Conservation (phyloP, 2,113 vertebrate species). For the Saccopteryx bilineata region DNA sequence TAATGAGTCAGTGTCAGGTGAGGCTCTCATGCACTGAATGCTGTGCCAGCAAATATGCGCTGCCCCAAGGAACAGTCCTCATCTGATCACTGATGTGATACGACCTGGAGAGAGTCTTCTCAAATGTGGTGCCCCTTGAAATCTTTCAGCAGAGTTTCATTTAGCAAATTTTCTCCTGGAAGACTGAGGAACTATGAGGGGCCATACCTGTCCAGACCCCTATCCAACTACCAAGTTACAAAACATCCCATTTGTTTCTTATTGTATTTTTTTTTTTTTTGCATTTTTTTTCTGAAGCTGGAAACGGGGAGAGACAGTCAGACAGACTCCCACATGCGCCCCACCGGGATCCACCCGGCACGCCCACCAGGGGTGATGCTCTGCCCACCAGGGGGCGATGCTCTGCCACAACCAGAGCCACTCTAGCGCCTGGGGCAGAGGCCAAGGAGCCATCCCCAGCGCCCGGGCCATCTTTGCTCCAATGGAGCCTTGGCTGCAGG, state of each 20-base stretch:
- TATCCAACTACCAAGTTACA: neutral
- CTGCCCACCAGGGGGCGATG: too few relatives aligned
- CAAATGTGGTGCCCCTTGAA: neutral
- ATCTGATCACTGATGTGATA: neutral
- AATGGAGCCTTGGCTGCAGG: too few relatives aligned
- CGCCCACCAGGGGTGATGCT: too few relatives aligned
- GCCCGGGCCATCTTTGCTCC: too few relatives aligned
- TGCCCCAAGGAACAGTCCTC: neutral
- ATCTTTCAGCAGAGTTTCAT: neutral
- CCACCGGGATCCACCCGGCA: too few relatives aligned
- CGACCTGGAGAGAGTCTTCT: neutral
- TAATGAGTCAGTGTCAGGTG: constrained; percentile 63
- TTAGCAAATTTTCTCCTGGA: neutral
- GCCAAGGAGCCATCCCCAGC: too few relatives aligned
- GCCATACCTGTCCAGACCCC: neutral
- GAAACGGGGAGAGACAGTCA: too few relatives aligned
- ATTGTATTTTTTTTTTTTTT: too few relatives aligned
- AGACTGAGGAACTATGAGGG: neutral
- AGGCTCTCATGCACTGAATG: neutral
- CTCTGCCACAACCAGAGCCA: too few relatives aligned
- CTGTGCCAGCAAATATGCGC: neutral
- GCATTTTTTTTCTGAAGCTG: too few relatives aligned
- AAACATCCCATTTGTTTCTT: neutral
- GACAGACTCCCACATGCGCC: too few relatives aligned
- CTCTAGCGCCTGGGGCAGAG: too few relatives aligned